A percentile compares a stretch with the other conserved stretches of the same genome.
phyloP scores from a whole-genome alignment of 2,888 invertebrate species.

The Temnothorax ravouxi region DNA sequence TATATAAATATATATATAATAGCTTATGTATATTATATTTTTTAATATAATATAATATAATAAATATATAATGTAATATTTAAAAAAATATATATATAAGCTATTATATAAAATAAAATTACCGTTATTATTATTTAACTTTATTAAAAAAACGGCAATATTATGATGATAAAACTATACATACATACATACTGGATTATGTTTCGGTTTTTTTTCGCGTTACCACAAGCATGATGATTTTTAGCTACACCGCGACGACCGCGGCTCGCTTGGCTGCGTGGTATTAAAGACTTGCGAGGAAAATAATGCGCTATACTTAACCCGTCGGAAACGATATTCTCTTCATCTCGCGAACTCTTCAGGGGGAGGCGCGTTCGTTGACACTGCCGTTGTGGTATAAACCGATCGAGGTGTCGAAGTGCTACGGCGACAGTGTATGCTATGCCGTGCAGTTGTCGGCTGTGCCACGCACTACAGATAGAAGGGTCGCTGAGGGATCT shows the following conservation, averaged over 20 bases:
- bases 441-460: too few relatives aligned
- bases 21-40: neutral
- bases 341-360: too few relatives aligned
- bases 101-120: neutral
- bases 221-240: neutral
- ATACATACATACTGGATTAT: neutral
- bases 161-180: constrained; percentile 10
- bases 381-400: too few relatives aligned
- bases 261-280: neutral
- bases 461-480: too few relatives aligned
- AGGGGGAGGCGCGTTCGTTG: too few relatives aligned
- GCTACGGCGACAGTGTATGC: too few relatives aligned
- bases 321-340: too few relatives aligned
- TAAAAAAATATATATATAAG: neutral
- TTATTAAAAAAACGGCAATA: neutral
- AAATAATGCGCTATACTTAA: too few relatives aligned
- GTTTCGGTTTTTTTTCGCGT: neutral
- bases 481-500: too few relatives aligned
- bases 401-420: too few relatives aligned
- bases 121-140: neutral
- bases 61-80: neutral
- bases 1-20: neutral
- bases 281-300: constrained; percentile 34
- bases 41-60: too few relatives aligned
- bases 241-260: neutral